A percentile compares a stretch with the other conserved stretches of the same genome.
These are phyloP conservation scores for Propithecus coquereli DNA, from an alignment of 2,113 vertebrate species.

Conservation along the genomic window DNA sequence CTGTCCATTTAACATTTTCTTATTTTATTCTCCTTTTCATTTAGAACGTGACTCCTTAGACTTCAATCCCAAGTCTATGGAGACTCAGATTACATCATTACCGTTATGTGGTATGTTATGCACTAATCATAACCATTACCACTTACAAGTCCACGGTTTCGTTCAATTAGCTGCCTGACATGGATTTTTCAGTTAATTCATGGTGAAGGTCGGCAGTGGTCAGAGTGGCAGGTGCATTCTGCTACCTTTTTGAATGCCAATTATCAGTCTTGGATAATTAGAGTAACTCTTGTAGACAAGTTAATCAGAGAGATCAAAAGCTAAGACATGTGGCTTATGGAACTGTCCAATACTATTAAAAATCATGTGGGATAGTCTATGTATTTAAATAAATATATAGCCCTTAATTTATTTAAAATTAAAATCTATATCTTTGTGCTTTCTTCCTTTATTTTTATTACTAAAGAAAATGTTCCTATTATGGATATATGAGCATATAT, in stretches of 20 bases:
- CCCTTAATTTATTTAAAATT: not conserved
- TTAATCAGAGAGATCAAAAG: conserved; percentile 74
- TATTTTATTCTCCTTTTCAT: conserved; percentile 69
- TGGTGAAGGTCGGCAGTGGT: conserved; percentile 76
- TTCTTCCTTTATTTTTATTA: not conserved
- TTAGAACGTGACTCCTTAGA: conserved; percentile 55
- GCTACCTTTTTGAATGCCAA: conserved; percentile 78
- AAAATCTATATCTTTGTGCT: not conserved
- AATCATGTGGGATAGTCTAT: conserved; percentile 37
- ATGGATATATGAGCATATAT: not conserved
- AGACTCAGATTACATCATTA: conserved; percentile 75
- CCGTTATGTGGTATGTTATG: conserved; percentile 69
- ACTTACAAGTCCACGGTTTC: conserved; percentile 78
- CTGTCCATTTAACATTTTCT: conserved; percentile 57
- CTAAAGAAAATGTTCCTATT: not conserved
- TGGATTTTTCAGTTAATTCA: conserved; percentile 79
- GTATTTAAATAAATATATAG: not conserved
- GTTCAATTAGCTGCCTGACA: conserved; percentile 81
- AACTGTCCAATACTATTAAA: conserved; percentile 67
- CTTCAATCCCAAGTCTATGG: conserved; percentile 50
- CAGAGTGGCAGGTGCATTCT: conserved; percentile 79
- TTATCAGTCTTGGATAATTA: conserved; percentile 74
- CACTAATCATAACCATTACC: conserved; percentile 80
- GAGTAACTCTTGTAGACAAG: conserved; percentile 63
- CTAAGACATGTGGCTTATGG: conserved; percentile 57